Percentiles rank a stretch among this genome's conserved stretches.
phyloP scores from a whole-genome alignment of 2,113 vertebrate genomes.

The Tupaia chinensis region DNA sequence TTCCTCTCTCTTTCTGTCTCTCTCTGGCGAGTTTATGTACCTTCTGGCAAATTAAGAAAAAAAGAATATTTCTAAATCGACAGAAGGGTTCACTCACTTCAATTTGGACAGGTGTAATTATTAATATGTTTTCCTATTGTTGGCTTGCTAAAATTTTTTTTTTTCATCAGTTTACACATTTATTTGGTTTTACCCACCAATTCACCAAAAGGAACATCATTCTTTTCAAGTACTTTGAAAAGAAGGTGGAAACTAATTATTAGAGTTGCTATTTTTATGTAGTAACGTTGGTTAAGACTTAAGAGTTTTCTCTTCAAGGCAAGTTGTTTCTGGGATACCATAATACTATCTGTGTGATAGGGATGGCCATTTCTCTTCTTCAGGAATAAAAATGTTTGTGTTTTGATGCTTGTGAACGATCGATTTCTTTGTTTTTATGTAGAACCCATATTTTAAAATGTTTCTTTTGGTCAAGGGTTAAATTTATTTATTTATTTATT shows the following conservation, averaged over 20 bases:
- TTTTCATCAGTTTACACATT: background rate
- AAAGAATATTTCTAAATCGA: conserved; percentile 47
- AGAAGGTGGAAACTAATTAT: conserved; percentile 14
- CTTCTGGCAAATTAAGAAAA: too few relatives aligned
- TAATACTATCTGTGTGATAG: background rate
- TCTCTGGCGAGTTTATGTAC: too few relatives aligned
- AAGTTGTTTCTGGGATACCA: background rate
- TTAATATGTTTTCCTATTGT: background rate
- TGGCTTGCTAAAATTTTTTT: conserved; percentile 29
- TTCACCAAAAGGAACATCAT: conserved; percentile 16
- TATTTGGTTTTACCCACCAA: conserved; percentile 38
- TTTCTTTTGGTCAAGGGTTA: conserved; percentile 34
- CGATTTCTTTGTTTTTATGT: background rate
- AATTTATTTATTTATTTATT: conserved; percentile 35
- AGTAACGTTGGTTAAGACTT: background rate
- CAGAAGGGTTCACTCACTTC: background rate
- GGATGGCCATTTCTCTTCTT: background rate
- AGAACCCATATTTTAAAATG: background rate
- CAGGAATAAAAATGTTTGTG: conserved; percentile 9
- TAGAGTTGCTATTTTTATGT: conserved; percentile 10
- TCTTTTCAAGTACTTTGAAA: background rate
- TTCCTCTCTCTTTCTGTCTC: too few relatives aligned
- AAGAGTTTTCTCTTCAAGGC: background rate
- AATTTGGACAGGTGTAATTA: background rate
- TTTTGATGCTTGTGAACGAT: conserved; percentile 33